Conservation (phyloP, 2,113 vertebrate species). For the Phaetusa simplex region DNA sequence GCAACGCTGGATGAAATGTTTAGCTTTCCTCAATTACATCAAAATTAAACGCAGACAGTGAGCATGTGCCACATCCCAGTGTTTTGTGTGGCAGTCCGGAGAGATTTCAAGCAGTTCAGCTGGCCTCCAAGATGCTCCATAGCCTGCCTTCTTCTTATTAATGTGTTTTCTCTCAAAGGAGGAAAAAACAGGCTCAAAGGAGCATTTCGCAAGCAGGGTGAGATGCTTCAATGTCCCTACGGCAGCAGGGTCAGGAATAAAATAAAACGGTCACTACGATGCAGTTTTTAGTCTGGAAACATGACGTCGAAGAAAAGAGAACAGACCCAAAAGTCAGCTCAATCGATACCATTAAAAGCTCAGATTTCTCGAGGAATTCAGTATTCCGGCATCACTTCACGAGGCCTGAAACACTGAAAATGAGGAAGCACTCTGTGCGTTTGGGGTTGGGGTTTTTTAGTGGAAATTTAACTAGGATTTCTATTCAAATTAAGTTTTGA, state of each 20-base stretch:
- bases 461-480: background rate
- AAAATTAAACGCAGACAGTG: background rate
- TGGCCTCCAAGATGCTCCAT: background rate
- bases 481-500: background rate
- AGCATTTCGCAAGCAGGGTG: background rate
- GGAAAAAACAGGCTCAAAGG: background rate
- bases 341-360: background rate
- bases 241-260: background rate
- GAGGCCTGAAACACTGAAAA: background rate
- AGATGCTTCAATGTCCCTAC: background rate
- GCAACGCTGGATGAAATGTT: background rate
- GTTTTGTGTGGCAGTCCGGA: background rate
- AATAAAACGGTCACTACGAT: accelerated
- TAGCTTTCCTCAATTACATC: background rate
- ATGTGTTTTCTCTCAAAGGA: background rate
- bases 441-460: background rate
- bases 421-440: background rate
- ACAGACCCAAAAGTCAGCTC: background rate
- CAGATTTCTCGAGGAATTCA: background rate
- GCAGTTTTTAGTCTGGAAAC: background rate
- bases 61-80: background rate
- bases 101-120: background rate
- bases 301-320: background rate
- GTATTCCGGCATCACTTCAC: background rate
- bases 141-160: background rate